Evolutionary conservation across 2,113 vertebrate genomes (phyloP).

Genomic region (Emydocephalus ijimae): DNA sequence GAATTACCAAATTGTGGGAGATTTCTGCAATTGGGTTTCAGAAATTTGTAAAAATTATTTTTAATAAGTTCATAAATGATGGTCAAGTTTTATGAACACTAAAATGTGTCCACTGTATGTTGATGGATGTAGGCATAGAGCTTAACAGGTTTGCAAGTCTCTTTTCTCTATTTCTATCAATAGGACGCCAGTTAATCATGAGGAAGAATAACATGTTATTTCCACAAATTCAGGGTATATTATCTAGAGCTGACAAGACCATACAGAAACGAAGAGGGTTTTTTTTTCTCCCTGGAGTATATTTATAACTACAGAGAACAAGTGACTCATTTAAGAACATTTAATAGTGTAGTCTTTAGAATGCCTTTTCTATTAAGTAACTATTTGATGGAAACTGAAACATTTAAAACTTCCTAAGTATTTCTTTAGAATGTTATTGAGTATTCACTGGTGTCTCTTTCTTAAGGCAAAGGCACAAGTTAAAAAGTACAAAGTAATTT

Average conservation of each 20-base stretch:
- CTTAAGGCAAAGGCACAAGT: neutral
- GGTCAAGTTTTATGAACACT: neutral
- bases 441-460: neutral
- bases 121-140: neutral
- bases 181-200: neutral
- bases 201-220: neutral
- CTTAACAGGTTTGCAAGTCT: neutral
- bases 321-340: constrained; percentile 1
- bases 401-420: neutral
- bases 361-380: neutral
- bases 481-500: neutral
- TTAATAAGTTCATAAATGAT: neutral
- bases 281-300: neutral
- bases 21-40: neutral
- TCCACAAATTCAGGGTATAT: neutral
- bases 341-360: constrained; percentile 12
- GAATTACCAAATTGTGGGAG: neutral
- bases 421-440: neutral
- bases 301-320: constrained; percentile 13
- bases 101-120: neutral
- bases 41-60: neutral
- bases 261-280: neutral
- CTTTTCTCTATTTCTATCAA: neutral
- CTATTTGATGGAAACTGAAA: neutral
- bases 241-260: neutral